Conservation (phyloP, 23 tunicate genomes). For the Phallusia fumigata region DNA sequence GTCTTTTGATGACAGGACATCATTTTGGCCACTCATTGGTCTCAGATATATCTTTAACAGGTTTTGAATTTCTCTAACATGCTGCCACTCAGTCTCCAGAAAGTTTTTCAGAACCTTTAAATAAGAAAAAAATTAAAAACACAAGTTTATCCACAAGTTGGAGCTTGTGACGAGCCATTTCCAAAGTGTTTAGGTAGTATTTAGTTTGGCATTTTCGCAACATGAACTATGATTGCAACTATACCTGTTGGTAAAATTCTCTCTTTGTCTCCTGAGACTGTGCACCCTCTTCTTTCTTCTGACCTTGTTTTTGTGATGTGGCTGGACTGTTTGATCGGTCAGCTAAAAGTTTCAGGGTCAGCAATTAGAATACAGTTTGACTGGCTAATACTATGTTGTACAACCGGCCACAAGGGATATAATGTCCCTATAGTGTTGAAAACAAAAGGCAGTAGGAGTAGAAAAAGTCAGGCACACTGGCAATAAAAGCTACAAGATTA, state of each 20-base stretch:
- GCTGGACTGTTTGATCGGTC: slow-evolving; percentile 38
- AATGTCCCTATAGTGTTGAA: no score
- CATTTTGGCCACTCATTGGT: slow-evolving; percentile 39
- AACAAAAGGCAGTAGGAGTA: no score
- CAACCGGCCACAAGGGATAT: no score
- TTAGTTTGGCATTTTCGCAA: no score
- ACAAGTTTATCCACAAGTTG: neutral
- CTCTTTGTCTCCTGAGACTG: slow-evolving; percentile 70
- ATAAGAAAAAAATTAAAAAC: slow-evolving; percentile 10
- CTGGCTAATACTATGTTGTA: no score
- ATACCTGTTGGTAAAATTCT: slow-evolving; percentile 79
- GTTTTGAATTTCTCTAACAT: slow-evolving; percentile 66
- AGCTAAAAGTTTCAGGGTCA: neutral
- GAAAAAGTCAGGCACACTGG: neutral
- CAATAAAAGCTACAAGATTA: no score
- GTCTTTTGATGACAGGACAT: slow-evolving; percentile 27
- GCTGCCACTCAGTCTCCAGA: slow-evolving; percentile 66
- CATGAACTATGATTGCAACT: neutral
- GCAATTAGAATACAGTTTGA: neutral
- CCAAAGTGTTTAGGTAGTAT: no score
- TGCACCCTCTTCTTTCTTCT: slow-evolving; percentile 26
- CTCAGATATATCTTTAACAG: slow-evolving; percentile 44
- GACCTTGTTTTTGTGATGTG: slow-evolving; percentile 50
- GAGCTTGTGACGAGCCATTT: no score
- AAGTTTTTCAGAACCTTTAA: slow-evolving; percentile 73